Evolutionary conservation across 2,888 invertebrate species (phyloP).

Genomic region (Taenaris catops): DNA sequence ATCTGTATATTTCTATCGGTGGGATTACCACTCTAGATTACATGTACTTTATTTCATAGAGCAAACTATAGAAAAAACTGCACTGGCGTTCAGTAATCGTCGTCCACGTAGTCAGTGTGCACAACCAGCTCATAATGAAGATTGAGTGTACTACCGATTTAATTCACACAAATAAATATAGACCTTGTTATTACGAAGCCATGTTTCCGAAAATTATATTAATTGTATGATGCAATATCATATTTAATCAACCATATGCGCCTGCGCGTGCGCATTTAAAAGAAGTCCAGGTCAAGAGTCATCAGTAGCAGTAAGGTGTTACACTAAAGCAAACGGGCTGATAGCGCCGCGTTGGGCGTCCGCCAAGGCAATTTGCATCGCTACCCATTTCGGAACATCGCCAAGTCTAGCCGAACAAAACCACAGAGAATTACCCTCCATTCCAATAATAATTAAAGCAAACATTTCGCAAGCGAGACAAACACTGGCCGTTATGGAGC

Average conservation of each 20-base stretch:
- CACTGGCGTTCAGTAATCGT: no score
- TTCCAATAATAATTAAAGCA: constrained; percentile 81
- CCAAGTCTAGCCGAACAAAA: constrained; percentile 81
- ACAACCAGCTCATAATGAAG: no score
- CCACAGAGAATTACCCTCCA: constrained; percentile 78
- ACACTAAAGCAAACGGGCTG: constrained; percentile 48
- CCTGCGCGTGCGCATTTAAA: constrained; percentile 6
- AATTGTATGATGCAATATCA: neutral
- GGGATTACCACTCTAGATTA: no score
- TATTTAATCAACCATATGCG: no score
- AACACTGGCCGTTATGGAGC: constrained; percentile 74
- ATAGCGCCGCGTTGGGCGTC: constrained; percentile 75
- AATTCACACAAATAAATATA: no score
- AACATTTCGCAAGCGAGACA: constrained; percentile 74
- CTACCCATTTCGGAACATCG: constrained; percentile 79
- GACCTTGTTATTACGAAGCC: no score
- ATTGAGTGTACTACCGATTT: no score
- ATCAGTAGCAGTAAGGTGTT: constrained; percentile 50
- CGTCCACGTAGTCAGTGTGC: no score
- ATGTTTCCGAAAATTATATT: no score
- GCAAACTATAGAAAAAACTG: no score
- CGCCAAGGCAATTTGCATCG: constrained; percentile 80
- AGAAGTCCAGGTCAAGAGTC: constrained; percentile 41
- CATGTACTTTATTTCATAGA: no score
- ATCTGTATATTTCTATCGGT: no score